phyloP scores from a whole-genome alignment of 1,140 invertebrate species.

The Apolygus lucorum region DNA sequence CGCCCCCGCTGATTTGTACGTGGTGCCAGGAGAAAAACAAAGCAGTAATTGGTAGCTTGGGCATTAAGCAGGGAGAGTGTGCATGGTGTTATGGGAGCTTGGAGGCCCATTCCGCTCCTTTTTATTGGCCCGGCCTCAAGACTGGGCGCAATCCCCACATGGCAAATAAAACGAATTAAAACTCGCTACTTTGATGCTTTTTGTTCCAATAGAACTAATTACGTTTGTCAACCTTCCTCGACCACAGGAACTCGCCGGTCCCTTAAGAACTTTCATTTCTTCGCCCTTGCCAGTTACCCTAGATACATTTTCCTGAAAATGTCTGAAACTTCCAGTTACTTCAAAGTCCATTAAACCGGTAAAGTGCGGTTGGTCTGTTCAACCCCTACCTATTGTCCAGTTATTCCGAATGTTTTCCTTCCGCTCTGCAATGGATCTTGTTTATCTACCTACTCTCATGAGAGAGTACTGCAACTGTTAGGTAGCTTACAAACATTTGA shows the following conservation, averaged over 20 bases:
- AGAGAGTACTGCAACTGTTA: no score
- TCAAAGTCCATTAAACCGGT: no score
- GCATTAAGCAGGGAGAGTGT: conserved; percentile 13
- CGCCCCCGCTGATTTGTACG: conserved; percentile 6
- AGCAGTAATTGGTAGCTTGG: conserved; percentile 16
- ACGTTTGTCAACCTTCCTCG: conserved; percentile 15
- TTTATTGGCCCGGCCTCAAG: conserved; percentile 15
- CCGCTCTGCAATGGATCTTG: no score
- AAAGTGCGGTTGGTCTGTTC: no score
- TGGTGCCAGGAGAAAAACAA: conserved; percentile 15
- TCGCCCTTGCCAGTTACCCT: no score
- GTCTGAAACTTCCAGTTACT: no score
- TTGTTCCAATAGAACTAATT: conserved; percentile 22
- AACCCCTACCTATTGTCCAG: no score
- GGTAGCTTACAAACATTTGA: no score
- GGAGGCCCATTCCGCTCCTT: conserved; percentile 22
- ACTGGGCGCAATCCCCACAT: background rate
- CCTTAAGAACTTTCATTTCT: background rate
- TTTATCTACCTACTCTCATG: no score
- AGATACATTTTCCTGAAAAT: no score
- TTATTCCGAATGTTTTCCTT: no score
- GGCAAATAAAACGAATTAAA: conserved; percentile 23
- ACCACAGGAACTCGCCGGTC: background rate
- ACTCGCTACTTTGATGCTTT: conserved; percentile 22
- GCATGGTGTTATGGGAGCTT: conserved; percentile 9